Evolutionary conservation across 2,888 invertebrate species (phyloP), one percentile per base, ranked within the genome.

Genomic region (Drosophila lacicola): DNA sequence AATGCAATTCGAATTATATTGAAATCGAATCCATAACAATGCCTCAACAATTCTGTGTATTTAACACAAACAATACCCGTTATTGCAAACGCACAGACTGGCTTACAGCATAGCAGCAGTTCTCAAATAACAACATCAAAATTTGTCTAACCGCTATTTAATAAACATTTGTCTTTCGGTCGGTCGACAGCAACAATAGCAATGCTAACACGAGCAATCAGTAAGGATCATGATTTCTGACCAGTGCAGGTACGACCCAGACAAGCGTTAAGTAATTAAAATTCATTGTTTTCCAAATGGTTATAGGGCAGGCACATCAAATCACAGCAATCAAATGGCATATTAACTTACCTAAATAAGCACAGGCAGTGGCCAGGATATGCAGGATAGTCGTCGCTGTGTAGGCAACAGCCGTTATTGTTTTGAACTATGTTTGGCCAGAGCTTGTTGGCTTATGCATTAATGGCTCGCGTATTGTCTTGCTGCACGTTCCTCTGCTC

Each of bases 271-370:
- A 83, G 89, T 83, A 83, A 83, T 83, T 83, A 84, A 87, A 89
- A 87, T 83, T 81, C 89, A 89, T 87, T 84, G 82, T 64, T 49
- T 44, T 21, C 2, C 9, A 13, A 13, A 14, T 21, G 36, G 50
- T n/a, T 33, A 14, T 17, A 45, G 21, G 19, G 29, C 36, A 61
- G 42, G 53, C 49, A 51, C 46, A 37, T 53, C 55, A 63, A 77
- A 80, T 74, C 72, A 77, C 72, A 74, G 66, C 79, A 83, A 87
- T 78, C 72, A 78, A 89, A 89, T 83, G 89, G 70, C 85, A 84
- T 87, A 89, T 83, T 83, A 83, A 83, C 83, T 87, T 84, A 74
- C 83, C 87, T 73, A 87, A 72, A 84, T 65, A 87, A 74, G 85
- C 82, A 81, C 50, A 70, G 50, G 42, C 33, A 42, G 42, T 50